phyloP scores from a whole-genome alignment of 2,113 vertebrate genomes.

The Heteronetta atricapilla region DNA sequence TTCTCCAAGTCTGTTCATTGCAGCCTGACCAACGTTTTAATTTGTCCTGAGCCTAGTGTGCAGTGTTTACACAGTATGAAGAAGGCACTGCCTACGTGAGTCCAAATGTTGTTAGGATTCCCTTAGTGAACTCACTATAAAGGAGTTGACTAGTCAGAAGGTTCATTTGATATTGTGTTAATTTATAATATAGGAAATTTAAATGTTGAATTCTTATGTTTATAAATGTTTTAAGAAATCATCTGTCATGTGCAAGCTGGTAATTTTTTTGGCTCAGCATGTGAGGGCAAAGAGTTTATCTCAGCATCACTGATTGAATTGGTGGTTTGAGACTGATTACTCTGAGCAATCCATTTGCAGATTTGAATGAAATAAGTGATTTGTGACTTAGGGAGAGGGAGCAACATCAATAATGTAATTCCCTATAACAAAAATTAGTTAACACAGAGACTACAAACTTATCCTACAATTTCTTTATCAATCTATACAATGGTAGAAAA shows the following conservation, averaged over 20 bases:
- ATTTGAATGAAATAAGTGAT: constrained; percentile 50
- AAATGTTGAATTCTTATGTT: constrained; percentile 36
- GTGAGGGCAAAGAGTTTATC: not conserved
- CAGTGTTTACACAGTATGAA: not conserved
- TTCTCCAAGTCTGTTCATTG: not conserved
- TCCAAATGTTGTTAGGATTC: not conserved
- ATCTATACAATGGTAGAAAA: not conserved
- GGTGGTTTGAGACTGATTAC: constrained; percentile 38
- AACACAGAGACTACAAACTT: not conserved
- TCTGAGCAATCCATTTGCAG: not conserved
- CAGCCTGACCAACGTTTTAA: not conserved
- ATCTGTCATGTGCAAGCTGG: not conserved
- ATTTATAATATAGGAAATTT: not conserved
- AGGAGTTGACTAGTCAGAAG: not conserved
- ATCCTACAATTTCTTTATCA: not conserved
- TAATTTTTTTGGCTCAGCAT: not conserved
- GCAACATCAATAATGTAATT: constrained; percentile 23
- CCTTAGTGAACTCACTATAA: not conserved
- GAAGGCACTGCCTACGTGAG: not conserved
- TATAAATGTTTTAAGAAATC: not conserved
- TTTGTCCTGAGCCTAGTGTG: not conserved
- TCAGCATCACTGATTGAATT: not conserved
- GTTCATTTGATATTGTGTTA: not conserved
- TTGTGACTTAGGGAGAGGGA: constrained; percentile 11
- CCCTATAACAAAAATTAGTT: not conserved